A percentile compares a stretch with the other conserved stretches of the same genome.
These are phyloP conservation scores for Lagorchestes hirsutus DNA, from an alignment of 2,797 vertebrate genomes.

Conservation along the genomic window DNA sequence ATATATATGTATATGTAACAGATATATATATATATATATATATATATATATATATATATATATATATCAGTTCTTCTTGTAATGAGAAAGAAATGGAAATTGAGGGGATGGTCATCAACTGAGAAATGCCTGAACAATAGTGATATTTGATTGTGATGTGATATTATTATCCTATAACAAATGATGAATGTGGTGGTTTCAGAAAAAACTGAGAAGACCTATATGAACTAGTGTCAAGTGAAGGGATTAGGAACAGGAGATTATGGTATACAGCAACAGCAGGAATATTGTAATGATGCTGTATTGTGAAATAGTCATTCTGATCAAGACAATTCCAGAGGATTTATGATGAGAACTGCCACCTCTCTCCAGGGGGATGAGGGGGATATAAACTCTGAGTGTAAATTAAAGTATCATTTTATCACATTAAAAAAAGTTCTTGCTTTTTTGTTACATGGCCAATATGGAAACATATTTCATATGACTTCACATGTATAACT, in stretches of 20 bases:
- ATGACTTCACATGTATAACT: neutral
- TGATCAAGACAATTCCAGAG: neutral
- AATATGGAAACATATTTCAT: neutral
- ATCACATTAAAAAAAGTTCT: neutral
- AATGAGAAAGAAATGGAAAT: neutral
- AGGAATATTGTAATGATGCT: neutral
- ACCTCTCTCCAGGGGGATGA: neutral
- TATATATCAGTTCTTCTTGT: neutral
- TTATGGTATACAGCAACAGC: neutral
- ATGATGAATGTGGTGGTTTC: neutral
- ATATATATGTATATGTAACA: no score
- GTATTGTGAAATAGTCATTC: neutral
- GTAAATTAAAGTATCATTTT: neutral
- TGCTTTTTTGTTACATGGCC: neutral
- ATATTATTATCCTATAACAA: neutral
- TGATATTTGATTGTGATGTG: neutral
- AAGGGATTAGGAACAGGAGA: neutral
- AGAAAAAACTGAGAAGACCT: neutral
- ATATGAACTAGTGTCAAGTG: neutral
- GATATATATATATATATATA: no score
- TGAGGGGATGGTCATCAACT: neutral
- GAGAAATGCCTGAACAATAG: neutral
- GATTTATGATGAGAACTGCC: neutral
- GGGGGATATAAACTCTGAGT: neutral
- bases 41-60: no score